Percentiles rank a stretch among this genome's conserved stretches.
phyloP scores from a whole-genome alignment of 1,140 invertebrate genomes.

The Papilio aristodemus region DNA sequence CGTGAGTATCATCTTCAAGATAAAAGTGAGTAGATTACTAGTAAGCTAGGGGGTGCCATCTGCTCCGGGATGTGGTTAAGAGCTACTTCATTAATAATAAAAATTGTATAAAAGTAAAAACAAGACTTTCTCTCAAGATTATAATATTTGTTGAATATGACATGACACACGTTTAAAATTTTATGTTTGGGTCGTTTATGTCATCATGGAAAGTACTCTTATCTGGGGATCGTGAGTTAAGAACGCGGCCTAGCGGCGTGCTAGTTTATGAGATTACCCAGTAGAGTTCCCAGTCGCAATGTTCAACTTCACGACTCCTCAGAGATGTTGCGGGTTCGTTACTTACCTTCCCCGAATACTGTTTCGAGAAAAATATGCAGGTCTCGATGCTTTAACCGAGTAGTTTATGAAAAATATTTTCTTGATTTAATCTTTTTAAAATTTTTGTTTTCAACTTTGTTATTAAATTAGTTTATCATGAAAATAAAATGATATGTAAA shows the following conservation, averaged over 20 bases:
- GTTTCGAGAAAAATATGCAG: neutral
- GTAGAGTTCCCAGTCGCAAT: neutral
- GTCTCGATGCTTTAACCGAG: neutral
- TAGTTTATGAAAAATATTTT: neutral
- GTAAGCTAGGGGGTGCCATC: too few species aligned
- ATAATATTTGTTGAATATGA: neutral
- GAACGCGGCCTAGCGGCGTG: neutral
- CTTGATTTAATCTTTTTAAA: neutral
- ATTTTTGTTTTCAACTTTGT: neutral
- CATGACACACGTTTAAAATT: neutral
- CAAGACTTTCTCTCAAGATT: neutral
- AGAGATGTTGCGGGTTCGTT: slow-evolving; percentile 16
- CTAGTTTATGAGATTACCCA: slow-evolving; percentile 25
- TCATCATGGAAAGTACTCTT: slow-evolving; percentile 9
- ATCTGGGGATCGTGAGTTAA: slow-evolving; percentile 13
- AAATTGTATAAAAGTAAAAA: too few species aligned
- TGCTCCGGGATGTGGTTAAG: too few species aligned
- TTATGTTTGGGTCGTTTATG: neutral
- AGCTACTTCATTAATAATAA: too few species aligned
- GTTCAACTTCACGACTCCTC: slow-evolving; percentile 16
- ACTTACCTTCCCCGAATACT: slow-evolving; percentile 16
- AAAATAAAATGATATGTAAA: too few species aligned
- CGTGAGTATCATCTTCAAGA: too few species aligned
- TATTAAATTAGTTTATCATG: too few species aligned
- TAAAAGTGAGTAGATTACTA: too few species aligned